Base-by-base conservation (phyloP, 2,888 invertebrate genomes). In the Lepidocyrtinus sp. region DNA sequence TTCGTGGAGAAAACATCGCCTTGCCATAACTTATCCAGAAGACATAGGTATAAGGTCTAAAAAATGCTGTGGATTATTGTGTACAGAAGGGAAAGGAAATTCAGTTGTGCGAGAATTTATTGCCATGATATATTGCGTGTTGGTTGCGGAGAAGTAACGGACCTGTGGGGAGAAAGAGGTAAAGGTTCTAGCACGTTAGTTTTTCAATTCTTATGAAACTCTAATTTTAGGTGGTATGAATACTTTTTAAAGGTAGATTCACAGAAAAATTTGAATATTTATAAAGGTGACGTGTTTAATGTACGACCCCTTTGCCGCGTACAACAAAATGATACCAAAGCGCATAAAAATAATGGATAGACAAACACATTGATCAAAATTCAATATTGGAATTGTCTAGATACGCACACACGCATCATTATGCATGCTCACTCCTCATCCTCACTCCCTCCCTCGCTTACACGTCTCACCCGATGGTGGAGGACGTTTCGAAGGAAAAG, bases 131-230 rank as follows among this genome's bases (percentile, higher is more conserved):
- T 55, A 55, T 55, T 55, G 55, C 55, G 55, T 55, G 55, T n/a
- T 55, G 5, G 67, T 67, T 61, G 19, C 61, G 61, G 61, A n/a
- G 3, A 61, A 21, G 22, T 71, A 71, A 71, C 63, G 71, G 63
- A 63, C 71, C 62, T 25, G 61, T 71, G 17, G 70, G 71, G 45
- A 15, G 59, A n/a, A 21, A 71, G 62, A 27, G n/a, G n/a, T n/a
- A n/a, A n/a, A n/a, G n/a, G n/a, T n/a, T n/a, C n/a, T n/a, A n/a
- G n/a, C n/a, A n/a, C n/a, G n/a, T n/a, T n/a, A n/a, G n/a, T n/a
- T n/a, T n/a, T n/a, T n/a, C n/a, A n/a, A n/a, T n/a, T n/a, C n/a
- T n/a, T n/a, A n/a, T n/a, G n/a, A n/a, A n/a, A n/a, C n/a, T n/a
- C n/a, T n/a, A n/a, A n/a, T n/a, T n/a, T n/a, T n/a, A n/a, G n/a